These are phyloP conservation scores for Gastrophryne carolinensis DNA, from an alignment of 2,797 vertebrate genomes.

Conservation along the genomic window DNA sequence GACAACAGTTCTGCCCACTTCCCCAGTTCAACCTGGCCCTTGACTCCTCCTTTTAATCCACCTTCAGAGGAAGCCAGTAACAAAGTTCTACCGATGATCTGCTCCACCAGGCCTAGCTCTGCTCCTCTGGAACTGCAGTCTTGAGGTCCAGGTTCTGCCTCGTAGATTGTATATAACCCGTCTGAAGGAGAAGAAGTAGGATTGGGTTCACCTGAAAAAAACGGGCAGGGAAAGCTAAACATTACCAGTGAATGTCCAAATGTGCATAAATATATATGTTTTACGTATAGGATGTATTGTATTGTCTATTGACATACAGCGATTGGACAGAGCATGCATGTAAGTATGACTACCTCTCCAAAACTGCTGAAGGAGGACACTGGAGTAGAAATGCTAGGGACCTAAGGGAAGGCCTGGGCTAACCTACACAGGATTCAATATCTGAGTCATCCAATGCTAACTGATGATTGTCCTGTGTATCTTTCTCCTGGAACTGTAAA, in stretches of 20 bases:
- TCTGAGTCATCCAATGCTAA: background rate
- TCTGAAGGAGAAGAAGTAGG: constrained; percentile 68
- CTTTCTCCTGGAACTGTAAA: background rate
- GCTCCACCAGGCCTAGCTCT: constrained; percentile 73
- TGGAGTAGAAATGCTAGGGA: background rate
- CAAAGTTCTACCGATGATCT: constrained; percentile 83
- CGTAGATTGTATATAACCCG: constrained; percentile 88
- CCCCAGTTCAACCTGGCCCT: constrained; percentile 74
- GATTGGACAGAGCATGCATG: too few relatives aligned
- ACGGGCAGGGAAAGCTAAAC: constrained; percentile 54
- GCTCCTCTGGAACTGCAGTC: constrained; percentile 66
- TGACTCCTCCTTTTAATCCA: constrained; percentile 58
- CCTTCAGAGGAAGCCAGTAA: constrained; percentile 68
- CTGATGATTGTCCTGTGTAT: background rate
- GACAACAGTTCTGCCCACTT: constrained; percentile 82
- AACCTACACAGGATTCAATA: background rate
- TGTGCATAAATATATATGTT: background rate
- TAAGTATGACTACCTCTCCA: background rate
- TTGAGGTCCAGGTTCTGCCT: constrained; percentile 66
- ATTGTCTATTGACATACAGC: too few relatives aligned
- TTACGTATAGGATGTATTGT: background rate
- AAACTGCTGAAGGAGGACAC: background rate
- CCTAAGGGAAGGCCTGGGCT: background rate
- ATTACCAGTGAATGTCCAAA: constrained; percentile 10
- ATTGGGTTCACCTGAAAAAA: constrained; percentile 43